Evolutionary conservation across 2,113 vertebrate genomes (phyloP), one percentile per base, ranked within the genome.

Genomic region (Scophthalmus maximus): DNA sequence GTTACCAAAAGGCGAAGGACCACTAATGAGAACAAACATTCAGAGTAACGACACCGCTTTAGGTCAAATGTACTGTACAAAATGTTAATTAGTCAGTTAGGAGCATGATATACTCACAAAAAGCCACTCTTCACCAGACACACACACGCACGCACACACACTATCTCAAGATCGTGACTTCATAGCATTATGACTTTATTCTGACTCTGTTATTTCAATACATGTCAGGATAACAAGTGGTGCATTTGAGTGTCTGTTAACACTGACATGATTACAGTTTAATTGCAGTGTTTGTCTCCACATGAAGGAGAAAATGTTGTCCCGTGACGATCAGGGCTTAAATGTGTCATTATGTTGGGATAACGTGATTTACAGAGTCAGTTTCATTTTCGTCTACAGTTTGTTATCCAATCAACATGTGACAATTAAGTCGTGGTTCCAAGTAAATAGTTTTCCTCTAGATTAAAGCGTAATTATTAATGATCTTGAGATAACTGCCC

Each of bases 201-300:
- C 14, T 40, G 36, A 40, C 17, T 40, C 5, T 7, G n/a, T 67
- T n/a, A 60, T 44, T 47, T 27, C 14, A 47, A 18, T 6, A 50
- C 27, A 63, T 23, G 29, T 49, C 52, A 42, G 20, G 17, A 53
- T 76, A 27, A 67, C 46, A 17, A 42, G 67, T 26, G 17, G 14
- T 18, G n/a, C 18, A 15, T 44, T 71, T 68, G 32, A 5, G 5
- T 18, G 8, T 59, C 56, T 73, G 38, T 23, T 27, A 30, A 36
- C 17, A 36, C 55, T 8, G 36, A 40, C 36, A 10, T 50, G 22
- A 26, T n/a, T 42, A 29, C n/a, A 46, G n/a, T 17, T 23, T 57
- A 32, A 71, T 71, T 53, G n/a, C 8, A 42, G 32, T 17, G n/a
- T 9, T 32, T 34, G 29, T 65, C 23, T 22, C 22, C 38, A 22